Evolutionary conservation across 2,797 vertebrate genomes (phyloP).

Genomic region (Cuculus canorus): DNA sequence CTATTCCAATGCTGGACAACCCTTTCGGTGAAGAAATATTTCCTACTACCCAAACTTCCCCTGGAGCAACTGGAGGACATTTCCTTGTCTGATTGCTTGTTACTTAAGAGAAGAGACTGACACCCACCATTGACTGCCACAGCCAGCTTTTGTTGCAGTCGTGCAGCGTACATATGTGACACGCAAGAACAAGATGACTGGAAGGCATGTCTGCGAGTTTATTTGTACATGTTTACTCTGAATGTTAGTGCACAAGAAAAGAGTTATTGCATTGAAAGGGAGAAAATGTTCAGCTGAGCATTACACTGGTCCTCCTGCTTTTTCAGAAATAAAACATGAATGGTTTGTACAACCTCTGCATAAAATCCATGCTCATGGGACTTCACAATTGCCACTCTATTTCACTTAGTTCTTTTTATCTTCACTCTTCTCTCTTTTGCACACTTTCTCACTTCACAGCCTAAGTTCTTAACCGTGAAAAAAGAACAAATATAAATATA

Average conservation of each 20-base stretch:
- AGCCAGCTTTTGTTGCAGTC: background rate
- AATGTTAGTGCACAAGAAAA: background rate
- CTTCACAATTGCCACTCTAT: background rate
- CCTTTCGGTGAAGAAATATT: too few relatives aligned
- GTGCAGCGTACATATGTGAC: background rate
- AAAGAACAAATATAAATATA: background rate
- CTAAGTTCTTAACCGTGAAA: background rate
- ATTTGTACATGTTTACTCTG: background rate
- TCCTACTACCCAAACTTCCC: too few relatives aligned
- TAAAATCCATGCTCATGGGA: background rate
- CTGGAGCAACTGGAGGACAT: too few relatives aligned
- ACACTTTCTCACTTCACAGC: background rate
- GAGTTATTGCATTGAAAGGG: background rate
- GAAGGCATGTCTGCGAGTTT: background rate
- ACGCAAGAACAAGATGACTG: background rate
- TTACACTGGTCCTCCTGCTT: background rate
- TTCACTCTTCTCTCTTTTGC: background rate
- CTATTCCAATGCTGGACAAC: too few relatives aligned
- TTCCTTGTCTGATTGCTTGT: too few relatives aligned
- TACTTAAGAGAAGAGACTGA: too few relatives aligned
- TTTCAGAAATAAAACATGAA: background rate
- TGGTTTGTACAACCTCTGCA: background rate
- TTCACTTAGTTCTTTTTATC: background rate
- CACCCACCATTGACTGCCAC: background rate
- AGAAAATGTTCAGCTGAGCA: background rate